Conservation (phyloP, 2,888 invertebrate species). For the Pardosa pseudoannulata region DNA sequence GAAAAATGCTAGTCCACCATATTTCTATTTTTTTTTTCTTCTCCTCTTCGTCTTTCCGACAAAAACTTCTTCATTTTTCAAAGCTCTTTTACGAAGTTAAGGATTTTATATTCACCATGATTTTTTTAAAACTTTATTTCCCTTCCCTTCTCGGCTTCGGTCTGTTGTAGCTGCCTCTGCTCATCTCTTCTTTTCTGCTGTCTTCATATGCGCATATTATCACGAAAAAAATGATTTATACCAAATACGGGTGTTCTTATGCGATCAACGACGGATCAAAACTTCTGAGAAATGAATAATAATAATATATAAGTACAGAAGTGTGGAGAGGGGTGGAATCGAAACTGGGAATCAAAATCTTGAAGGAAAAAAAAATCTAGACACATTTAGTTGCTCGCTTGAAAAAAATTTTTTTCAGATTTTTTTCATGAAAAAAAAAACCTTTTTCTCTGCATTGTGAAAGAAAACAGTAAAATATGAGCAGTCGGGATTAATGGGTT, state of each 20-base stretch:
- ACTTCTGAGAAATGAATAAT: constrained; percentile 63
- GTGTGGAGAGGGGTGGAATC: neutral
- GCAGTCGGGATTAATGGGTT: constrained; percentile 47
- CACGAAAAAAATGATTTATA: constrained; percentile 61
- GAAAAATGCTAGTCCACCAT: constrained; percentile 58
- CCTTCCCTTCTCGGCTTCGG: neutral
- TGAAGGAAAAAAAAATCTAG: constrained; percentile 23
- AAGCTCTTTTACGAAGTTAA: constrained; percentile 69
- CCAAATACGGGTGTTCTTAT: constrained; percentile 48
- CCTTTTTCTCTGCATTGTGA: neutral
- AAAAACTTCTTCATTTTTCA: constrained; percentile 71
- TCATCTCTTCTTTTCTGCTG: neutral
- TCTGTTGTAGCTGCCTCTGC: neutral
- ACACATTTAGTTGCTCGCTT: constrained; percentile 30
- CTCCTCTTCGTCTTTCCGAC: too few relatives aligned
- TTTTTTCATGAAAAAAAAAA: neutral
- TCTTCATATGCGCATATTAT: constrained; percentile 54
- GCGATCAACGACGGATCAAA: constrained; percentile 48
- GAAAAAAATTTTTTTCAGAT: neutral
- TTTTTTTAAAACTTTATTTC: constrained; percentile 26
- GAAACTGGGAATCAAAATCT: neutral
- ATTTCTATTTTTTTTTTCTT: constrained; percentile 18
- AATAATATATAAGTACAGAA: constrained; percentile 48
- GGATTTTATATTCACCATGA: constrained; percentile 36
- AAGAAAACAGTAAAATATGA: neutral